Conservation (phyloP, 1,140 invertebrate species). For the Drosophila subobscura region DNA sequence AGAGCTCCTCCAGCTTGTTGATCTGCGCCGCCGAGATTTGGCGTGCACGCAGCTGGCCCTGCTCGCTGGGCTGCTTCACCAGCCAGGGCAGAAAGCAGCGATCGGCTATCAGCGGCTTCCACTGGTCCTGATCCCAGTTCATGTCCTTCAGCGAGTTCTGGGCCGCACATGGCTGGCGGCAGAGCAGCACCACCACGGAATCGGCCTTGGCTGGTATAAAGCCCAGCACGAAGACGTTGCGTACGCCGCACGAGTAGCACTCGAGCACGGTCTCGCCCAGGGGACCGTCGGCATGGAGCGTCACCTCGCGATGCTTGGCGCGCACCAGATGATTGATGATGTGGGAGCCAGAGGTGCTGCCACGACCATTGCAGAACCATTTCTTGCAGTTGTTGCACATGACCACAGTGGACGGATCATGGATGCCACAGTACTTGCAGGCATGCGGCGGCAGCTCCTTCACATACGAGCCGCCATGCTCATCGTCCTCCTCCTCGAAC, state of each 20-base stretch:
- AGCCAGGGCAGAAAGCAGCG: conserved; percentile 98
- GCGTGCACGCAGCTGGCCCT: conserved; percentile 96
- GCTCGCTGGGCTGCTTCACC: conserved; percentile 97
- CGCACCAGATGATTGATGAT: conserved; percentile 99
- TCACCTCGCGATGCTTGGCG: conserved; percentile 99
- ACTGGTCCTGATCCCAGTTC: conserved; percentile 99
- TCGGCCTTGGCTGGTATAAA: conserved; percentile 99
- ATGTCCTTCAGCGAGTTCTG: conserved; percentile 98
- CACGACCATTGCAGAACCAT: conserved; percentile 99
- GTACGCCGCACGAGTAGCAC: conserved; percentile 99
- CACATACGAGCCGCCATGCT: conserved; percentile 79
- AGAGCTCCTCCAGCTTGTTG: conserved; percentile 98
- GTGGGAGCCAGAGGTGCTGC: conserved; percentile 98
- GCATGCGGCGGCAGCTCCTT: conserved; percentile 96
- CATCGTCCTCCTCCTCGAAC: conserved; percentile 96
- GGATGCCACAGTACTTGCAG: conserved; percentile 99
- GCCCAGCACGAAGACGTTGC: conserved; percentile 98
- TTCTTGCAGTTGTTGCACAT: conserved; percentile 99
- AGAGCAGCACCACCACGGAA: conserved; percentile 98
- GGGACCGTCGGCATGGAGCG: conserved; percentile 98
- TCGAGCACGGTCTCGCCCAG: conserved; percentile 98
- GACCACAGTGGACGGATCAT: conserved; percentile 98
- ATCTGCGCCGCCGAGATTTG: conserved; percentile 99
- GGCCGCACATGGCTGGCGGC: conserved; percentile 98
- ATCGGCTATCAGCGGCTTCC: conserved; percentile 98